Evolutionary conservation across 2,797 vertebrate genomes (phyloP), one percentile per base, ranked within the genome.

Genomic region (Gymnoscopelus microlampas): DNA sequence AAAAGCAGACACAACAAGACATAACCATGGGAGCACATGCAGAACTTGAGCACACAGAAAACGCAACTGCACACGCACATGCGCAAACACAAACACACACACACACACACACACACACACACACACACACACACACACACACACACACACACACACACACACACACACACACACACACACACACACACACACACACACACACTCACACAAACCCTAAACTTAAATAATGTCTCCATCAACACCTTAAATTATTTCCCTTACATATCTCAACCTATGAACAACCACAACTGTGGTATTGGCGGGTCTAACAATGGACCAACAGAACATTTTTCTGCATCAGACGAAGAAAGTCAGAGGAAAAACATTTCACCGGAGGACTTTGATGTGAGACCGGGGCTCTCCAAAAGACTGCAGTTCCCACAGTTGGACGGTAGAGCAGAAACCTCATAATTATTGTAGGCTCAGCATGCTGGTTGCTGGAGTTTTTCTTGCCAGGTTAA

Each of bases 381-480:
- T 10, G 47, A 10, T 32, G 14, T 48, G 57, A 59, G 12, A 71
- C 10, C 47, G 56, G 51, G 10, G 24, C 76, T 80, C 65, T 65
- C 44, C 58, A 48, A 13, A 56, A 6, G 51, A 69, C 71, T 74
- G 60, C 67, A 76, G 23, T 23, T 78, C 51, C 14, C 24, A 66
- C 39, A 66, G 0, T 60, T 53, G 60, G 57, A 68, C 70, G 51
- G 56, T 44, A 49, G n/a, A 50, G 19, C 39, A 7, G 19, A 57
- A 32, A 4, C 12, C 26, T 3, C 53, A n/a, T 35, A 24, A 56
- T 47, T 61, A 53, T 53, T 2, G 58, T 73, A 19, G 32, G 11
- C 35, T 72, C 23, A n/a, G 63, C 47, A 32, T 59, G 32, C 26
- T 70, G 48, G 59, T 4, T 68, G 53, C 65, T 29, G 63, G 62